Evolutionary conservation across 2,113 vertebrate species (phyloP), one percentile per base, ranked within the genome.

Genomic region (Genyomyrus donnyi): DNA sequence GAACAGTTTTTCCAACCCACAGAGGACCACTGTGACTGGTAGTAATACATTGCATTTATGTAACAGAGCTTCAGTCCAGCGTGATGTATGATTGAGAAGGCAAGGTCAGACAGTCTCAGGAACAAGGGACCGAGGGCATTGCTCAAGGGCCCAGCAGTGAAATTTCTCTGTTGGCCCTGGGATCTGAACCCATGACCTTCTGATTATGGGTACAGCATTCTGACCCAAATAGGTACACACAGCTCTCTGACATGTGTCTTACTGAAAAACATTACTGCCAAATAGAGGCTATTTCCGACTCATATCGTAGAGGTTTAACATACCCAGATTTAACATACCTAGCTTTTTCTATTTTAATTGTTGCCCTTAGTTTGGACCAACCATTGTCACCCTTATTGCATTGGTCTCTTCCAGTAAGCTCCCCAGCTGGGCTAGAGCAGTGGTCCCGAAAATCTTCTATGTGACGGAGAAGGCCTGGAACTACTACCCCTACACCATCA

Each of bases 401-500:
- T 49, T 24, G 2, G 24, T 85, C 42, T 70, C 46, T 90, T 95
- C 62, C 95, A 99, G 98, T 96, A 99, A 99, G 94, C 95, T 99
- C 89, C 98, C 98, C 85, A 98, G 96, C 93, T 99, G 98, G 98
- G 98, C 98, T 91, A 97, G 97, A 94, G 98, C 98, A 88, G 98
- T 99, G 89, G 98, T 99, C 92, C 98, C 98, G 66, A 99, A 98
- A 94, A 99, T 99, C 95, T 99, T 99, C 95, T 99, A 99, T 1
- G 97, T 99, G 90, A 99, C 98, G 1, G 98, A 99, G 94, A 99
- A 99, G 93, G 98, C 98, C 0, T 99, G 98, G 98, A 99, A 99
- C 96, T 99, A 99, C 89, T 99, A 99, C 90, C 98, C 98, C 46
- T 99, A 99, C 90, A 99, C 98, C 87, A 96, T 99, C 92, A 99